Evolutionary conservation across 1,140 invertebrate species (phyloP).

Genomic region (Drosophila nigromelanica): DNA sequence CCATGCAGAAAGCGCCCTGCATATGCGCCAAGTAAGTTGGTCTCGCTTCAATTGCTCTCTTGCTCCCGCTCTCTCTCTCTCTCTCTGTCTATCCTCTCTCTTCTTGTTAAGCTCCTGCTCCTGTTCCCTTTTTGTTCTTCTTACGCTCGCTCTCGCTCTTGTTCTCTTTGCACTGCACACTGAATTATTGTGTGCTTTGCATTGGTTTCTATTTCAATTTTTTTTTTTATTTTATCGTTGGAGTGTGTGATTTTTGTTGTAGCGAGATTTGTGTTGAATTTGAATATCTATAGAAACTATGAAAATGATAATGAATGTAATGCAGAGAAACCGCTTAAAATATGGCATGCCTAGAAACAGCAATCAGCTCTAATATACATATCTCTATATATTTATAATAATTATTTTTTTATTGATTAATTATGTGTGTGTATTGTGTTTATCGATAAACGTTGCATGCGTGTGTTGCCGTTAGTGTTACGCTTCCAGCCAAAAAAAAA

Average conservation of each 20-base stretch:
- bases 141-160: conserved; percentile 12
- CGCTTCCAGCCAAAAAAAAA: conserved; percentile 36
- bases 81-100: conserved; percentile 9
- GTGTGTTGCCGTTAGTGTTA: conserved; percentile 28
- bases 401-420: conserved; percentile 9
- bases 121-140: background rate
- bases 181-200: conserved; percentile 8
- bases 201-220: conserved; percentile 2
- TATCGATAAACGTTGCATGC: conserved; percentile 38
- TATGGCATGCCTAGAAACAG: conserved; percentile 54
- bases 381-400: conserved; percentile 6
- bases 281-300: conserved; percentile 9
- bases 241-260: conserved; percentile 39
- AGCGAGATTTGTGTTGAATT: conserved; percentile 30
- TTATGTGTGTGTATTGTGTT: conserved; percentile 28
- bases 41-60: conserved; percentile 8
- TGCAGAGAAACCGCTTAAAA: conserved; percentile 59
- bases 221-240: conserved; percentile 7
- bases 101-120: conserved; percentile 8
- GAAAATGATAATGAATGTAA: conserved; percentile 20
- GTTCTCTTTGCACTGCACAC: conserved; percentile 10
- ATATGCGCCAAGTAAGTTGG: conserved; percentile 90
- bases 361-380: conserved; percentile 8
- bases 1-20: conserved; percentile 91
- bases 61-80: background rate